Evolutionary conservation across 2,888 invertebrate species (phyloP).

Genomic region (Podabrus alpinus): DNA sequence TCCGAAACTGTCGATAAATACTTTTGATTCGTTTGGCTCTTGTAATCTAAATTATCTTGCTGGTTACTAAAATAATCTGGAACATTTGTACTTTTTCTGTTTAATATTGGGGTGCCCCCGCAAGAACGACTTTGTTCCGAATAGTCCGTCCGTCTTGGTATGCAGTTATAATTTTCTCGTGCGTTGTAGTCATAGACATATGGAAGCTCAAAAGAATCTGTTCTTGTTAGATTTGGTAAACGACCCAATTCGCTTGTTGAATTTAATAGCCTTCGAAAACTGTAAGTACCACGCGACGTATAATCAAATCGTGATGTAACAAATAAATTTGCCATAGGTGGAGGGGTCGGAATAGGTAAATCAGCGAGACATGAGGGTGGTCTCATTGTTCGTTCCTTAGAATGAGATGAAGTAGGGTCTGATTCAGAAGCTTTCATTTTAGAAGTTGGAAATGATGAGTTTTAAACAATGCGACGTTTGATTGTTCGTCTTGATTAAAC

Average conservation of each 20-base stretch:
- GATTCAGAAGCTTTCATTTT: constrained; percentile 40
- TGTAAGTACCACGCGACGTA: constrained; percentile 46
- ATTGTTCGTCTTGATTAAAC: constrained; percentile 34
- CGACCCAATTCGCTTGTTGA: constrained; percentile 38
- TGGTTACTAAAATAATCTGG: constrained; percentile 23
- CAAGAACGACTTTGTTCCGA: constrained; percentile 8
- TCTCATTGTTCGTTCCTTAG: constrained; percentile 34
- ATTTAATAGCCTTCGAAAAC: constrained; percentile 47
- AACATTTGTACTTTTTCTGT: constrained; percentile 31
- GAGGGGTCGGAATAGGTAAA: constrained; percentile 52
- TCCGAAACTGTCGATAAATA: constrained; percentile 49
- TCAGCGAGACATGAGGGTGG: constrained; percentile 47
- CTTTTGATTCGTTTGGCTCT: constrained; percentile 36
- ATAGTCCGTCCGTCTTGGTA: not conserved
- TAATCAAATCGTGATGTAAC: constrained; percentile 51
- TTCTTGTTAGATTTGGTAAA: not conserved
- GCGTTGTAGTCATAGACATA: not conserved
- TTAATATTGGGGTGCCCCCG: constrained; percentile 34
- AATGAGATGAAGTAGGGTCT: constrained; percentile 25
- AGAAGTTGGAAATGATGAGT: constrained; percentile 3
- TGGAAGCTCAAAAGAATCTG: constrained; percentile 12
- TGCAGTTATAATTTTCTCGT: not conserved
- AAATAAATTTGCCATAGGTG: constrained; percentile 54
- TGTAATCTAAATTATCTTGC: not conserved
- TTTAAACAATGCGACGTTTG: constrained; percentile 26